Evolutionary conservation across 92 coral and sea anemone genomes (phyloP).

Genomic region (Scolanthus callimorphus): DNA sequence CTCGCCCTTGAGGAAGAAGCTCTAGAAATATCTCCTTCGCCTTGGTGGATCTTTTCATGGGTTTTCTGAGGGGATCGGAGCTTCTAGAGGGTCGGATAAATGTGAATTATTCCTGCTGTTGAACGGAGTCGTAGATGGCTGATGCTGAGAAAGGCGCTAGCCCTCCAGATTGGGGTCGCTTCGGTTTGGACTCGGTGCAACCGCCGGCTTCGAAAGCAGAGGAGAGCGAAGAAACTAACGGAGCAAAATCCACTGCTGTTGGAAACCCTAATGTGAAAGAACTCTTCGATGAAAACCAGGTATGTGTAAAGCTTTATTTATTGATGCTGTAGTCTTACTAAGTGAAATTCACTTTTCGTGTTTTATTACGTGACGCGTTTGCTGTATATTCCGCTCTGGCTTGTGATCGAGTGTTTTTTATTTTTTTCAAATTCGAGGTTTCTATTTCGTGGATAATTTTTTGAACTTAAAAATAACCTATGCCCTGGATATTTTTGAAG

Average conservation of each 20-base stretch:
- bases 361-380: no score
- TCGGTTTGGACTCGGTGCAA: constrained; percentile 72
- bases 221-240: not conserved
- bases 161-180: constrained; percentile 81
- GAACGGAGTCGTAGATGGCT: constrained; percentile 8
- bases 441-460: no score
- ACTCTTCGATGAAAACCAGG: constrained; percentile 86
- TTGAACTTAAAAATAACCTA: no score
- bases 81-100: not conserved
- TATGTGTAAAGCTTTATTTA: not conserved
- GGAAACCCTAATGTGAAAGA: constrained; percentile 71
- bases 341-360: not conserved
- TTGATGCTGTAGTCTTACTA: not conserved
- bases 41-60: not conserved
- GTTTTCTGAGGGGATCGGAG: not conserved
- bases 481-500: no score
- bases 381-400: no score
- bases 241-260: constrained; percentile 19
- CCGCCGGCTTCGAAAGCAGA: constrained; percentile 2
- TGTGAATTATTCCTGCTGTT: no score
- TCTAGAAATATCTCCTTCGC: not conserved
- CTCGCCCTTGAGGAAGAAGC: not conserved
- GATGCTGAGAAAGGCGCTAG: constrained; percentile 35
- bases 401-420: no score
- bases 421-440: no score